phyloP scores from a whole-genome alignment of 2,888 invertebrate species.

The Andrena camellia region DNA sequence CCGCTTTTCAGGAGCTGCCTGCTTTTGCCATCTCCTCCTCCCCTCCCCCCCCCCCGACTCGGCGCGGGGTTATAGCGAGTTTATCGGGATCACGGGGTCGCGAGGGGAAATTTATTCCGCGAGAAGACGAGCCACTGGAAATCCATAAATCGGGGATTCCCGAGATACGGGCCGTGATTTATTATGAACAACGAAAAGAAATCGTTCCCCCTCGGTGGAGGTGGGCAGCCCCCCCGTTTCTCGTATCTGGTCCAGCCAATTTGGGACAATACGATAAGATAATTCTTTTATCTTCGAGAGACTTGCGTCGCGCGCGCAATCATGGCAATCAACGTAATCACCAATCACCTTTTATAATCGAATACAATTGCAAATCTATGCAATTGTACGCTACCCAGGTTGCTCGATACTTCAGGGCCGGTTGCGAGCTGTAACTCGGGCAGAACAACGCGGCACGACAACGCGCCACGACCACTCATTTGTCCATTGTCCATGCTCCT shows the following conservation, averaged over 20 bases:
- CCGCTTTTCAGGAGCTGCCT: background rate
- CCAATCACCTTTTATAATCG: background rate
- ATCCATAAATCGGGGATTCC: constrained; percentile 56
- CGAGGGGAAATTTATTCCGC: constrained; percentile 51
- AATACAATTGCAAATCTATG: constrained; percentile 2
- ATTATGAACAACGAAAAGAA: constrained; percentile 39
- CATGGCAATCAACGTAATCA: background rate
- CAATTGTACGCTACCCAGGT: background rate
- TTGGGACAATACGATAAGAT: background rate
- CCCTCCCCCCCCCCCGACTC: no score
- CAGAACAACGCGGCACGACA: constrained; percentile 22
- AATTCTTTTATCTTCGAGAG: no score
- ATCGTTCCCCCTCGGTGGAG: background rate
- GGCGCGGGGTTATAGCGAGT: constrained; percentile 42
- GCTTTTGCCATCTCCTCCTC: background rate
- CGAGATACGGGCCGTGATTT: constrained; percentile 51
- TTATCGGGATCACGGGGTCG: constrained; percentile 51
- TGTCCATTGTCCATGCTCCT: constrained; percentile 42
- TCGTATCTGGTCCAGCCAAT: constrained; percentile 6
- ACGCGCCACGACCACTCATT: constrained; percentile 37
- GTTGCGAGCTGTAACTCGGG: constrained; percentile 12
- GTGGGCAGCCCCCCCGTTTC: background rate
- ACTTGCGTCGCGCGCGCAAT: no score
- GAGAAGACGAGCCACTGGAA: constrained; percentile 58
- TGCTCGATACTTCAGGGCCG: background rate